Base-by-base conservation (phyloP, 1,140 invertebrate genomes). In the Ceratina calcarata region DNA sequence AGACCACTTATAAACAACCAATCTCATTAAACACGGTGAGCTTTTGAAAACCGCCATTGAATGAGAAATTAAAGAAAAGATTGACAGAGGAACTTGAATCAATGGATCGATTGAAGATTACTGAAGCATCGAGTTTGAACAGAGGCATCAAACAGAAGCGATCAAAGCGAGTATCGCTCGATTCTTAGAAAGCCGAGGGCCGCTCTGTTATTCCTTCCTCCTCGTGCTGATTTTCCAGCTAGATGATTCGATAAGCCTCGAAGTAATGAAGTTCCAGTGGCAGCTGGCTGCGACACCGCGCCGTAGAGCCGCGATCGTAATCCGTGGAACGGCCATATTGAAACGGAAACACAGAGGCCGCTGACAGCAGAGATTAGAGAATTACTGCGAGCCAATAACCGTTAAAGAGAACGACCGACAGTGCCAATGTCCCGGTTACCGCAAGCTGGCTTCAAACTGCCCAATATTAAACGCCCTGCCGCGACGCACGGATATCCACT, bases 351-450 rank as follows among this genome's bases (percentile, higher is more conserved):
- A 89, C 86, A 90, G 85, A 89, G 85, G 86, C 84, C 88, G 89
- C 87, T 91, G 90, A 91, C 90, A 91, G 89, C 87, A 88, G 88
- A 91, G 90, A 91, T 92, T 91, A 92, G 89, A 91, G 88, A 91
- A 91, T 91, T 92, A 91, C 89, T 86, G 86, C 83, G 73, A 88
- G 85, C 89, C 91, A 92, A 91, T 91, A 92, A 91, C 90, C 88
- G 88, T 92, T 91, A 92, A 91, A 91, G 90, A 90, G 90, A 91
- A 91, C 91, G 90, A 92, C 89, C 89, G 87, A 86, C 87, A 86
- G 79, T 88, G 84, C 84, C 84, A 87, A 83, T 87, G 85, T 85
- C 82, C 82, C 80, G n/a, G 80, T 76, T 69, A 84, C 83, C 87
- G 76, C 86, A 86, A 89, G 89, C 87, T 89, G 86, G 86, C 89